Evolutionary conservation across 2,797 vertebrate genomes (phyloP), one percentile per base, ranked within the genome.

Genomic region (Buphagus erythrorhynchus): DNA sequence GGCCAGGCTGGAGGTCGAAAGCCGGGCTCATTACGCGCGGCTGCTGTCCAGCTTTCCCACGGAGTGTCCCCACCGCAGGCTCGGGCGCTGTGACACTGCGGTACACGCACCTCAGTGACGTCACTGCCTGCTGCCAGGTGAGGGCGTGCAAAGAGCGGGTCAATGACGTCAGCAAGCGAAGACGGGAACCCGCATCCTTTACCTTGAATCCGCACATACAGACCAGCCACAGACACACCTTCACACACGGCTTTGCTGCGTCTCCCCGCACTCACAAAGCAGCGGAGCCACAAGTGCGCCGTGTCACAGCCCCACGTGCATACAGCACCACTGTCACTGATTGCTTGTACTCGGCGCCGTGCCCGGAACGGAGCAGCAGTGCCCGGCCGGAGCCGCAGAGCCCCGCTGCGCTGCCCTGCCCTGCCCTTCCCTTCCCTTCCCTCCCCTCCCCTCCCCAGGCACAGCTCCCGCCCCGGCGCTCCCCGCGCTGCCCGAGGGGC

Each of bases 81-180:
- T 13, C 18, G 18, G 36, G 21, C 38, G 14, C 0, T 1, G 11
- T 0, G 10, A n/a, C 76, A 20, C 16, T 0, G 9, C 2, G 0
- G 19, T 1, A 10, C 21, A 1, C 1, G 6, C 24, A 2, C 5
- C 0, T 0, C 1, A 4, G 8, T 1, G 54, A 28, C 0, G 2
- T 4, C 66, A n/a, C 38, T 1, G 16, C 4, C 75, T 18, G 42
- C 42, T n/a, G 5, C 2, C 0, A 3, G 24, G 5, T 5, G 11
- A 59, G 1, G 16, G 15, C 11, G 29, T 9, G 48, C 16, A 20
- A 43, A 28, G 7, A 29, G 11, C 10, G 1, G 0, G 18, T 2
- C 33, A 22, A 29, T 0, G 7, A 29, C 3, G 5, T 1, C 24
- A 48, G 17, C 48, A 40, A 13, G 2, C 36, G 33, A 17, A 25